phyloP scores from a whole-genome alignment of 2,113 vertebrate species.

The Amblyornis subalaris region DNA sequence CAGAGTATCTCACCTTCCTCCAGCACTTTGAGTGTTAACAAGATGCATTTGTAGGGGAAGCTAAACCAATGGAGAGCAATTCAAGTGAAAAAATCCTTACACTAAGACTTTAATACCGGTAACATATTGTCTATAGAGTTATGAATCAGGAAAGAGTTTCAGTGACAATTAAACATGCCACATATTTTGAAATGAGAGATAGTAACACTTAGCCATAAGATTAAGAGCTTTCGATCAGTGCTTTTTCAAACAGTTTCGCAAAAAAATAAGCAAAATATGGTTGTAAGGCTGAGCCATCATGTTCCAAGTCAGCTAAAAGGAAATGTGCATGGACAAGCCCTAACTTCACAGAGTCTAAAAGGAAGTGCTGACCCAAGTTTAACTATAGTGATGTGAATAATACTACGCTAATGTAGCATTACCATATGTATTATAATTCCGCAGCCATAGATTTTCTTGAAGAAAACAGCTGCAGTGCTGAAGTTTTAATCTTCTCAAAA shows the following conservation, averaged over 20 bases:
- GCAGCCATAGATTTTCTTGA: background rate
- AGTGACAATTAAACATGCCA: background rate
- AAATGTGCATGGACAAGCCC: background rate
- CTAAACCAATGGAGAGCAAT: background rate
- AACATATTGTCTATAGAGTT: background rate
- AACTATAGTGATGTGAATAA: constrained; percentile 43
- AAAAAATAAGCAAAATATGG: background rate
- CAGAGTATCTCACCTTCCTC: background rate
- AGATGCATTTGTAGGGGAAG: background rate
- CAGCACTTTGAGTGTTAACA: background rate
- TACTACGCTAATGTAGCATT: constrained; percentile 39
- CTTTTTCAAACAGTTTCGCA: background rate
- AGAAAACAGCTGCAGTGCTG: constrained; percentile 34
- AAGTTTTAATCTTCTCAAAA: constrained; percentile 40
- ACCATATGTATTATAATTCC: constrained; percentile 32
- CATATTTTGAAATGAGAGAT: background rate
- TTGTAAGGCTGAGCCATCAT: background rate
- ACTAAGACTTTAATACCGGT: background rate
- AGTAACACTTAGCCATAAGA: background rate
- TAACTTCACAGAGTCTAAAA: constrained; percentile 1
- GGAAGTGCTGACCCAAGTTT: constrained; percentile 54
- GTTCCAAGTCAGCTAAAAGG: constrained; percentile 35
- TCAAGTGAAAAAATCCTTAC: background rate
- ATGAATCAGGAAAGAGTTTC: background rate
- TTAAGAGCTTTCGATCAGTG: background rate